Conservation (phyloP, 2,113 vertebrate genomes). For the Ptilorrhoa leucosticta region DNA sequence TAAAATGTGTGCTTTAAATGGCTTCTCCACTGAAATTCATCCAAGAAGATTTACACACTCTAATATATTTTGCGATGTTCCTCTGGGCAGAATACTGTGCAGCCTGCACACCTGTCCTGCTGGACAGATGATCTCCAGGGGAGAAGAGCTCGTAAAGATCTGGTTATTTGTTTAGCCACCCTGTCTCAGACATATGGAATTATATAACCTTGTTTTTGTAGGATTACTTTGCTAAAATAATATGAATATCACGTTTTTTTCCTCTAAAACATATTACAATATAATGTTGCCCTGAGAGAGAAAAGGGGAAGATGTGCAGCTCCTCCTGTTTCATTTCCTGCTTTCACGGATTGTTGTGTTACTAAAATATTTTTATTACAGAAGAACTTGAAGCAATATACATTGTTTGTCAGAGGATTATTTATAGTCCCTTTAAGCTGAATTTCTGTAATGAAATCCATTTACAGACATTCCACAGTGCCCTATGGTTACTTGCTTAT, state of each 20-base stretch:
- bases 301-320: slow-evolving; percentile 61
- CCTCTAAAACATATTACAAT: slow-evolving; percentile 63
- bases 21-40: not conserved
- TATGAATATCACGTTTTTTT: slow-evolving; percentile 60
- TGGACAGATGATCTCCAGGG: slow-evolving; percentile 3
- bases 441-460: slow-evolving; percentile 85
- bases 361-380: slow-evolving; percentile 82
- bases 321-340: slow-evolving; percentile 77
- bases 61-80: not conserved
- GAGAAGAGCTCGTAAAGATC: slow-evolving; percentile 6
- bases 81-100: slow-evolving; percentile 35
- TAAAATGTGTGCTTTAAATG: not conserved
- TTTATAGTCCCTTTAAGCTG: slow-evolving; percentile 79
- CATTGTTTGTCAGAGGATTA: slow-evolving; percentile 81
- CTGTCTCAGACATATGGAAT: slow-evolving; percentile 36
- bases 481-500: slow-evolving; percentile 77
- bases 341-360: slow-evolving; percentile 74
- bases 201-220: slow-evolving; percentile 63
- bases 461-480: slow-evolving; percentile 80
- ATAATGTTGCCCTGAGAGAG: slow-evolving; percentile 56
- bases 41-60: slow-evolving; percentile 18
- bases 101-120: slow-evolving; percentile 34
- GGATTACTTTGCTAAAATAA: slow-evolving; percentile 71
- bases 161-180: slow-evolving; percentile 60
- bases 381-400: slow-evolving; percentile 80